Conservation (phyloP, 2,888 invertebrate genomes). For the Cosmia trapezina region DNA sequence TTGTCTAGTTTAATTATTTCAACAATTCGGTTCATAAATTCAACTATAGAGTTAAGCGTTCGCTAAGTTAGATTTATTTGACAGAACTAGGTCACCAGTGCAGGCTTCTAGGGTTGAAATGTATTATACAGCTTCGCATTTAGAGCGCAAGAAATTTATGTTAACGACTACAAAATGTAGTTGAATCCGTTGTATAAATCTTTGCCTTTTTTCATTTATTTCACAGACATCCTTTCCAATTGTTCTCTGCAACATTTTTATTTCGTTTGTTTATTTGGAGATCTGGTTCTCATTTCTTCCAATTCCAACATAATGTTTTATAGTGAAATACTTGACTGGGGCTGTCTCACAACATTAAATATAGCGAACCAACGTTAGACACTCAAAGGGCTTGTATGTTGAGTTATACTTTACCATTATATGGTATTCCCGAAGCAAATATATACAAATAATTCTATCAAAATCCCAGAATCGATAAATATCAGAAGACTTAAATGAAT, state of each 20-base stretch:
- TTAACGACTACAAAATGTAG: slow-evolving; percentile 74
- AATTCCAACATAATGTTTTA: slow-evolving; percentile 30
- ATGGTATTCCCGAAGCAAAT: not conserved
- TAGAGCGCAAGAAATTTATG: slow-evolving; percentile 78
- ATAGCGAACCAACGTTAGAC: not conserved
- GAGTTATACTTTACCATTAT: not conserved
- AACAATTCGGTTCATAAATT: slow-evolving; percentile 64
- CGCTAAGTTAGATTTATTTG: slow-evolving; percentile 77
- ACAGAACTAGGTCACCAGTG: slow-evolving; percentile 77
- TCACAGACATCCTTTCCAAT: slow-evolving; percentile 44
- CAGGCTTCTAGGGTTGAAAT: slow-evolving; percentile 77
- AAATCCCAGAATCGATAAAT: not conserved
- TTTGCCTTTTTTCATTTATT: slow-evolving; percentile 63
- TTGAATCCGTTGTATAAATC: slow-evolving; percentile 68
- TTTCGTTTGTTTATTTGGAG: slow-evolving; percentile 50
- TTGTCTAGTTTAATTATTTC: slow-evolving; percentile 49
- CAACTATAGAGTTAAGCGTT: slow-evolving; percentile 69
- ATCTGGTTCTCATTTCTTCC: slow-evolving; percentile 50
- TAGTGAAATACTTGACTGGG: slow-evolving; percentile 16
- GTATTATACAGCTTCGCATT: slow-evolving; percentile 72
- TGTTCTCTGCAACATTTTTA: slow-evolving; percentile 55
- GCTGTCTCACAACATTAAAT: slow-evolving; percentile 16
- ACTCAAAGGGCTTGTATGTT: not conserved
- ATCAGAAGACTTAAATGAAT: not conserved
- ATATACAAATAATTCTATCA: not conserved